phyloP scores from a whole-genome alignment of 2,888 invertebrate genomes.

The Psylliodes chrysocephalus region DNA sequence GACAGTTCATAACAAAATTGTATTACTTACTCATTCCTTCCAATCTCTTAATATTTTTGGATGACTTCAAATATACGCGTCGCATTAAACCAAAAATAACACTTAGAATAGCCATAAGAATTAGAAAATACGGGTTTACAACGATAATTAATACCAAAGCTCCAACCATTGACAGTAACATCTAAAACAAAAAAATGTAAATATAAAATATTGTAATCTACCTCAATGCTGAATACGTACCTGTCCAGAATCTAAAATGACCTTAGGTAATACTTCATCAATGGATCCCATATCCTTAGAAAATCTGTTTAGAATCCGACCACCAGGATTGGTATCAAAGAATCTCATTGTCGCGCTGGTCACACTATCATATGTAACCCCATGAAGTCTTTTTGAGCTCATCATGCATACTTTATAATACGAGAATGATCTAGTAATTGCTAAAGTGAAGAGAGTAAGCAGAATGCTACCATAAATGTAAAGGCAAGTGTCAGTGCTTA shows the following conservation, averaged over 20 bases:
- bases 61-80: slow-evolving; percentile 73
- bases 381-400: slow-evolving; percentile 69
- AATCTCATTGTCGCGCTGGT: slow-evolving; percentile 71
- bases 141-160: slow-evolving; percentile 67
- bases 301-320: slow-evolving; percentile 72
- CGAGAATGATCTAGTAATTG: slow-evolving; percentile 72
- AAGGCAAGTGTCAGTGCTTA: slow-evolving; percentile 18
- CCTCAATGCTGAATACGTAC: too few relatives aligned
- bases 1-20: too few relatives aligned
- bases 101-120: slow-evolving; percentile 67
- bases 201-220: too few relatives aligned
- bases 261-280: slow-evolving; percentile 63
- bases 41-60: slow-evolving; percentile 76
- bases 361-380: slow-evolving; percentile 63
- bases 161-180: slow-evolving; percentile 65
- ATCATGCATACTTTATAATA: slow-evolving; percentile 79
- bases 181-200: too few relatives aligned
- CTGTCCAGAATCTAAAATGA: slow-evolving; percentile 34
- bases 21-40: slow-evolving; percentile 76
- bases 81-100: slow-evolving; percentile 73
- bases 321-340: slow-evolving; percentile 73
- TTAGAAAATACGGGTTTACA: slow-evolving; percentile 66
- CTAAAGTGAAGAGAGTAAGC: slow-evolving; percentile 62
- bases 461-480: slow-evolving; percentile 29
- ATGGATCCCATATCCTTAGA: slow-evolving; percentile 72